Base-by-base conservation (phyloP, 2,113 vertebrate genomes). In the Cynocephalus volans region DNA sequence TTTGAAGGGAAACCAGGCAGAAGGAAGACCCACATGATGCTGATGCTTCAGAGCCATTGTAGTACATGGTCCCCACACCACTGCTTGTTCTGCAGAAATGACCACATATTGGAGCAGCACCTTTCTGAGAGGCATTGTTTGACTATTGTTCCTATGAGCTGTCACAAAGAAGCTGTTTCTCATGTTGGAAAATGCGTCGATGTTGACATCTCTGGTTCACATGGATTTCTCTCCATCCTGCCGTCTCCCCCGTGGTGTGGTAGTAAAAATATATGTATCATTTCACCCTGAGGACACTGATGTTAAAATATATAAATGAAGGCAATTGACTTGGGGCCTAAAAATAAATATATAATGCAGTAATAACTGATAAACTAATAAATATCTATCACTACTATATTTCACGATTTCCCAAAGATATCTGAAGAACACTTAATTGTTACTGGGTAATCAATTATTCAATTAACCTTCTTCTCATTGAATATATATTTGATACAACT, bases 391-490 rank as follows among this genome's bases (percentile, higher is more conserved):
- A 97, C 97, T 95, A 72, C 98, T 97, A 97, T 97, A 98, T 97
- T 96, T 97, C 79, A 0, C 93, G 98, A 97, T 98, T 98, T 98
- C 97, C 98, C 98, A 96, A 98, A 98, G 98, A 98, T 98, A 98
- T 98, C 98, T 98, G 98, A 98, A 98, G 97, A 98, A 96, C 98
- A 97, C 98, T 98, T 98, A 98, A 98, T 98, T 99, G 98, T 98
- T 98, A 98, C 98, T 75, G 98, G 97, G 98, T 97, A 98, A 98
- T 98, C 98, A 98, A 98, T 98, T 98, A 98, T 98, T 98, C 98
- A 98, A 98, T 99, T 98, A 98, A 98, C 98, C 98, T 98, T 98
- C 98, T 98, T 98, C 98, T 98, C 97, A 98, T 98, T 24, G 83
- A 98, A 98, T 98, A 98, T 98, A 98, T 98, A 98, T 98, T 98